Base-by-base conservation (phyloP, 1,140 invertebrate genomes). In the Nixonia krombeini region DNA sequence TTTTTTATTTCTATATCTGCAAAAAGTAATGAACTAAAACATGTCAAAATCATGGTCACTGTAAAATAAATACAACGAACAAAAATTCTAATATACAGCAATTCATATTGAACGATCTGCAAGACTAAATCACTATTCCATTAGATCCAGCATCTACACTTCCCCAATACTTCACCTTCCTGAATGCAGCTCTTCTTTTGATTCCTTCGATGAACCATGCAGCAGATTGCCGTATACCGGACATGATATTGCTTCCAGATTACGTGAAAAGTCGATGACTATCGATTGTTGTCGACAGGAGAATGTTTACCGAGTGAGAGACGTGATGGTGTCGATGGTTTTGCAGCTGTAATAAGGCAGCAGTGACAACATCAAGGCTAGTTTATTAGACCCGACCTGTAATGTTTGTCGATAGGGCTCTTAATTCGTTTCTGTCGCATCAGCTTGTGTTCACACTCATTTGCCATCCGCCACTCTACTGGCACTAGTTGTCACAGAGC, bases 221-320 rank as follows among this genome's bases (percentile, higher is more conserved):
- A 77, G 70, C 73, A 75, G 74, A 69, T 77, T 70, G 73, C 72
- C 70, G 69, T 76, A n/a, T n/a, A n/a, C n/a, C 58, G 70, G 73
- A 71, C 70, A 72, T 70, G 70, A 78, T 79, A 78, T 79, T 78
- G 71, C 63, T 53, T 57, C n/a, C 53, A 71, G 76, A 80, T 80
- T 80, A 79, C 72, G 70, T 73, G 72, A 77, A 65, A 63, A 68
- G 66, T 70, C 63, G 42, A 31, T 2, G 49, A 58, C 55, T 79
- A 81, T 81, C 74, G 79, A 81, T 81, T 72, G 72, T 52, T 42
- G 58, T 67, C 70, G 71, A 79, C 79, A 79, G 56, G 68, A 74
- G 63, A 70, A 76, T 71, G 70, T 64, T 70, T 59, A 58, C 44
- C n/a, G n/a, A n/a, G n/a, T n/a, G n/a, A n/a, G 28, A 53, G 58